A percentile compares a stretch with the other conserved stretches of the same genome.
phyloP scores from a whole-genome alignment of 2,888 invertebrate genomes.

The Bedellia somnulentella region DNA sequence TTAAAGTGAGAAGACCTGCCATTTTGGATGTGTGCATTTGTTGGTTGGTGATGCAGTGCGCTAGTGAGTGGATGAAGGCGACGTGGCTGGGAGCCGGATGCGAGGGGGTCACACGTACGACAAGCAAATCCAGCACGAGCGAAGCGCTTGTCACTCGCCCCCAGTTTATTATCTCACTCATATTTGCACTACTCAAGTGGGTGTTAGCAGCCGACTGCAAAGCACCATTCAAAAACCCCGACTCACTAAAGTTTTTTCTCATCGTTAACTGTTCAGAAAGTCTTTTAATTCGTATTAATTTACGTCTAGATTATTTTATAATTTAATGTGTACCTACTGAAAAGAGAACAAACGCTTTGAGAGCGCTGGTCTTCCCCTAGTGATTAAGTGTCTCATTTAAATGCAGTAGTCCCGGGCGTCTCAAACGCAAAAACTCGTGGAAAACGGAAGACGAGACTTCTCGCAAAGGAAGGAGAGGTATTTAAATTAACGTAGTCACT shows the following conservation, averaged over 20 bases:
- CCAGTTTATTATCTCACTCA: constrained; percentile 51
- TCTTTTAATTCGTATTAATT: too few relatives aligned
- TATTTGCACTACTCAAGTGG: constrained; percentile 49
- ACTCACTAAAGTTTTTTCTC: too few relatives aligned
- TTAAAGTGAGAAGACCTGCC: too few relatives aligned
- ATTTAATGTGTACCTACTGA: too few relatives aligned
- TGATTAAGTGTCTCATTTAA: constrained; percentile 62
- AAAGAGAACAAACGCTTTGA: constrained; percentile 48
- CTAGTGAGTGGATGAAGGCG: constrained; percentile 20
- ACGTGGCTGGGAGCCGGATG: constrained; percentile 16
- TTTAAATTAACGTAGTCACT: constrained; percentile 58
- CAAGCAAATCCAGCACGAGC: constrained; percentile 47
- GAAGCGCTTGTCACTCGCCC: constrained; percentile 32
- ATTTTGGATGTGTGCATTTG: too few relatives aligned
- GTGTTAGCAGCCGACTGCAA: constrained; percentile 24
- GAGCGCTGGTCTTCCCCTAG: constrained; percentile 46
- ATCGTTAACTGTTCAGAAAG: too few relatives aligned
- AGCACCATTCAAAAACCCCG: neutral
- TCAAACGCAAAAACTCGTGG: constrained; percentile 54
- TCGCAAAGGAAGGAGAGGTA: constrained; percentile 54
- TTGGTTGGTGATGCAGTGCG: too few relatives aligned
- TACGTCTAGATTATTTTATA: too few relatives aligned
- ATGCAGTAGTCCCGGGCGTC: constrained; percentile 55
- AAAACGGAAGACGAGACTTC: constrained; percentile 55
- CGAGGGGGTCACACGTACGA: constrained; percentile 38